Percentiles rank a stretch among this genome's conserved stretches.
Evolutionary conservation across 1,140 invertebrate species (phyloP).

Genomic region (Mizuhopecten yessoensis): DNA sequence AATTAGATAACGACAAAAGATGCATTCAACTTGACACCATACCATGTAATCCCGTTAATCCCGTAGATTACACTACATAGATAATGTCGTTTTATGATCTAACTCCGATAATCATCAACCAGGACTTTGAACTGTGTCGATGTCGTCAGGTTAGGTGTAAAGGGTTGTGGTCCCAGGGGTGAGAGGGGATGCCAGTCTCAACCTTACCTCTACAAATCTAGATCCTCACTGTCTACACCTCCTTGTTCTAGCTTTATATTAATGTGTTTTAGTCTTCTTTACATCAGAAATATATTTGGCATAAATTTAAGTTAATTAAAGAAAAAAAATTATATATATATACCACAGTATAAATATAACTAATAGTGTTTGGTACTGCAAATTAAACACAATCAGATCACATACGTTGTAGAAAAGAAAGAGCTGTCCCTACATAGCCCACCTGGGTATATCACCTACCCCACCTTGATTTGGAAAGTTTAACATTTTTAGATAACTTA

Average conservation of each 20-base stretch:
- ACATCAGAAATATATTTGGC: no score
- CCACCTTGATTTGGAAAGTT: no score
- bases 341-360: no score
- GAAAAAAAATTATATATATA: no score
- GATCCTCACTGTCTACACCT: background rate
- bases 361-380: no score
- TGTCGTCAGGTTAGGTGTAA: background rate
- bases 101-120: background rate
- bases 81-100: background rate
- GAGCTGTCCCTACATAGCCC: no score
- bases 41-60: background rate
- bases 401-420: no score
- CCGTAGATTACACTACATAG: background rate
- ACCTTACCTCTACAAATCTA: background rate
- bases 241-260: background rate
- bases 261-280: no score
- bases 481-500: no score
- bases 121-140: background rate
- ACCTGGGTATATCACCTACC: no score
- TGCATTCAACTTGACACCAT: background rate
- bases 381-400: no score
- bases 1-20: background rate
- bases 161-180: background rate
- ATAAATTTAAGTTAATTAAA: no score
- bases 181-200: background rate